Conservation (phyloP, 2,797 vertebrate genomes). For the Pipistrellus pygmaeus region DNA sequence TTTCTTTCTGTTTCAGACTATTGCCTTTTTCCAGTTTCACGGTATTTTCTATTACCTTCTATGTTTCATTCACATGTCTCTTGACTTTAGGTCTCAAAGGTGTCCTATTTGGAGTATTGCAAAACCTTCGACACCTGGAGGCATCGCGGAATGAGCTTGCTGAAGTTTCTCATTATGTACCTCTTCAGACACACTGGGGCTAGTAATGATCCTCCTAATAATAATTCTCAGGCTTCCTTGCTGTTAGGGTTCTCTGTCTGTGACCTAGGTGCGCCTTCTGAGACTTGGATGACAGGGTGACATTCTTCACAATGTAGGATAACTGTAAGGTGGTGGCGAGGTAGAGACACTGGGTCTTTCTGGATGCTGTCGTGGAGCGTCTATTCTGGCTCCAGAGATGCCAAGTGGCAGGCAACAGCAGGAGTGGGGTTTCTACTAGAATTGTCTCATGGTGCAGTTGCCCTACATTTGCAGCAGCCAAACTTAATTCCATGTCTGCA, state of each 20-base stretch:
- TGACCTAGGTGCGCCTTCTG: not conserved
- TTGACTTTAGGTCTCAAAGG: not conserved
- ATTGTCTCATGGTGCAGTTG: not conserved
- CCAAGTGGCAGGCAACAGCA: not conserved
- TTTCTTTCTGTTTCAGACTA: not conserved
- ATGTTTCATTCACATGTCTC: not conserved
- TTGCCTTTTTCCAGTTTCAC: not conserved
- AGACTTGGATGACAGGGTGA: not conserved
- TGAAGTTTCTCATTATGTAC: not conserved
- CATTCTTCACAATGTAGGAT: not conserved
- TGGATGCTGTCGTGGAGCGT: not conserved
- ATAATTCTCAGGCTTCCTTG: not conserved
- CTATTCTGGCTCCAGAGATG: not conserved
- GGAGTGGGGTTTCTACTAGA: not conserved
- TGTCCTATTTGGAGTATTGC: not conserved
- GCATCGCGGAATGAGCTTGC: not conserved
- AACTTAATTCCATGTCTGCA: not conserved
- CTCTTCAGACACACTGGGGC: not conserved
- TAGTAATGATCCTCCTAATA: not conserved
- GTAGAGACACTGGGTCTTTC: not conserved
- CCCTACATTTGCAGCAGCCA: not conserved
- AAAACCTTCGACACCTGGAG: not conserved
- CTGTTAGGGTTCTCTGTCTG: not conserved
- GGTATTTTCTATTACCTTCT: not conserved
- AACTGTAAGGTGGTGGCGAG: not conserved